A percentile compares a stretch with the other conserved stretches of the same genome.
phyloP scores from a whole-genome alignment of 30 jellyfish, hydroid and myxozoan species.

The Turritopsis rubra region DNA sequence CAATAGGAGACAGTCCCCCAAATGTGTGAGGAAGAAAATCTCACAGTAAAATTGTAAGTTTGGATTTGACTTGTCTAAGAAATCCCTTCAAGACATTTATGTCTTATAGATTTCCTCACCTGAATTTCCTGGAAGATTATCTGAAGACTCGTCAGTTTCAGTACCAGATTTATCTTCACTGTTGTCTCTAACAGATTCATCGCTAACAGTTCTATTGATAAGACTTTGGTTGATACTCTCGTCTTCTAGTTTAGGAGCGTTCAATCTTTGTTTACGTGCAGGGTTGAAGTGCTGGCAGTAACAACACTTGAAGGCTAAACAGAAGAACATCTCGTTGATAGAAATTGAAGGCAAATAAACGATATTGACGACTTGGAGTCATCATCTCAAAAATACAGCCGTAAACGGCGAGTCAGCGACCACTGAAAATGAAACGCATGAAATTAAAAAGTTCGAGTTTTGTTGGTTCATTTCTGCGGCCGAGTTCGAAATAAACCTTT shows the following conservation, averaged over 20 bases:
- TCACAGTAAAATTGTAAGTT: too few relatives aligned
- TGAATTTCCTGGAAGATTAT: not conserved
- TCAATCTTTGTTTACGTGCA: constrained; percentile 59
- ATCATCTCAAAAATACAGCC: too few relatives aligned
- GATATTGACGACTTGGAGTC: too few relatives aligned
- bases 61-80: too few relatives aligned
- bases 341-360: too few relatives aligned
- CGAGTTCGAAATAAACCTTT: too few relatives aligned
- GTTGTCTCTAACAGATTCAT: not conserved
- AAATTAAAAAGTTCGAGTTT: too few relatives aligned
- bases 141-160: not conserved
- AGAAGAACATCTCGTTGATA: not conserved
- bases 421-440: too few relatives aligned
- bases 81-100: too few relatives aligned
- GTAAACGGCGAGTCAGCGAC: not conserved
- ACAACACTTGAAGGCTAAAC: constrained; percentile 80
- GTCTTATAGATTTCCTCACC: not conserved
- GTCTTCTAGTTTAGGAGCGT: constrained; percentile 65
- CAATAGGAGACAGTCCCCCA: too few relatives aligned
- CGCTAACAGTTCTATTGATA: not conserved
- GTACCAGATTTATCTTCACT: not conserved
- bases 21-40: too few relatives aligned
- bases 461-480: too few relatives aligned
- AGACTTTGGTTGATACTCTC: not conserved
- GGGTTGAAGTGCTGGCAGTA: constrained; percentile 72